phyloP scores from a whole-genome alignment of 2,113 vertebrate species.

The Scytalopus superciliaris region DNA sequence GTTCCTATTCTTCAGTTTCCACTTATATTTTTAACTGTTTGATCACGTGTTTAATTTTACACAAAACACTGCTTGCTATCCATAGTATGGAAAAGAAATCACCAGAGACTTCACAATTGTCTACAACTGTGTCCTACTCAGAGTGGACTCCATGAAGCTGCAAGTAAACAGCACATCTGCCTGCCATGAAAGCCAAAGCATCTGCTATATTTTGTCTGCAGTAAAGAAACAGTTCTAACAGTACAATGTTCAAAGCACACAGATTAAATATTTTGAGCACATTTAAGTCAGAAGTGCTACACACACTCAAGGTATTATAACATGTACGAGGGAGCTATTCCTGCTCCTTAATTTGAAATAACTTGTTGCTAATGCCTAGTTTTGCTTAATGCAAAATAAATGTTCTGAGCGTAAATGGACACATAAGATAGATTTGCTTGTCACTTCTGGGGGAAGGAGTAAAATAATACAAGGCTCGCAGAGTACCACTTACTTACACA shows the following conservation, averaged over 20 bases:
- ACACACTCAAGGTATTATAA: neutral
- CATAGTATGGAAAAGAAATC: neutral
- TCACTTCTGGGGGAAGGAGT: neutral
- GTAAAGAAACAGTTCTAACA: neutral
- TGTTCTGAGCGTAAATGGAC: neutral
- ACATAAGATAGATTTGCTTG: neutral
- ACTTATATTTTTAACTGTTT: neutral
- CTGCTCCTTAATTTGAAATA: neutral
- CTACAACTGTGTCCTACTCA: neutral
- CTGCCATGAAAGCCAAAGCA: neutral
- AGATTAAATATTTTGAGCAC: neutral
- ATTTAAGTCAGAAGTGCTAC: neutral
- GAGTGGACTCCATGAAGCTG: neutral
- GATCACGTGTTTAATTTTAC: neutral
- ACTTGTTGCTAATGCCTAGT: neutral
- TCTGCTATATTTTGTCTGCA: neutral
- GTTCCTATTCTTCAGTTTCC: neutral
- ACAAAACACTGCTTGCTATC: neutral
- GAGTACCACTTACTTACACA: neutral
- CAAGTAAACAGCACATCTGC: constrained; percentile 19
- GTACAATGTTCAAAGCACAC: neutral
- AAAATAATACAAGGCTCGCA: neutral
- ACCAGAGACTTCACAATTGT: neutral
- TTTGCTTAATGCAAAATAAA: neutral
- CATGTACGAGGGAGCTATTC: neutral